Evolutionary conservation across 2,113 vertebrate genomes (phyloP).

Genomic region (Microtus richardsoni): DNA sequence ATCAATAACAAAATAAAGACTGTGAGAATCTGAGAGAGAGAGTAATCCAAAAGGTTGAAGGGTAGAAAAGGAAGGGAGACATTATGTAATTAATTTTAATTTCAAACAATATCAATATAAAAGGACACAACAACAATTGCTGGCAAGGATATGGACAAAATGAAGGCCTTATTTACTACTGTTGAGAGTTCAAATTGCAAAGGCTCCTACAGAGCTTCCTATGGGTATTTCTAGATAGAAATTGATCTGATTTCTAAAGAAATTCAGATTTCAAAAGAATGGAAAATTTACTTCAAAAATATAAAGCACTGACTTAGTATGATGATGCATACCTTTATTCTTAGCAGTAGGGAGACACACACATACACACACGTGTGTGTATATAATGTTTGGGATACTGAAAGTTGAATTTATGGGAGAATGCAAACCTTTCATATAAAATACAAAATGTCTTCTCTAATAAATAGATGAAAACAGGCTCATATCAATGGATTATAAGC

Average conservation of each 20-base stretch:
- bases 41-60: neutral
- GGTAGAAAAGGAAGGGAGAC: neutral
- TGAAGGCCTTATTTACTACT: neutral
- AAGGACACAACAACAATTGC: neutral
- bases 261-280: too few species aligned
- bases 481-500: neutral
- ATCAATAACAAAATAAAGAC: neutral
- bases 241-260: too few species aligned
- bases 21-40: neutral
- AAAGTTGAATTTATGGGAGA: neutral
- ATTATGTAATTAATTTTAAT: neutral
- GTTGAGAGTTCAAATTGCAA: neutral
- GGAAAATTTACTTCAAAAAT: neutral
- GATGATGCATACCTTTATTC: neutral
- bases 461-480: neutral
- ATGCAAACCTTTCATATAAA: neutral
- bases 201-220: neutral
- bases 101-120: neutral
- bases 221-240: neutral
- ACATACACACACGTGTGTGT: rapidly evolving
- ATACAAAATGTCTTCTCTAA: neutral
- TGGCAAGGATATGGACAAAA: too few species aligned
- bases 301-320: neutral
- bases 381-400: neutral
- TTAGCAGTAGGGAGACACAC: neutral